Evolutionary conservation across 2,888 invertebrate species (phyloP).

Genomic region (Eucriotettix oculatus): DNA sequence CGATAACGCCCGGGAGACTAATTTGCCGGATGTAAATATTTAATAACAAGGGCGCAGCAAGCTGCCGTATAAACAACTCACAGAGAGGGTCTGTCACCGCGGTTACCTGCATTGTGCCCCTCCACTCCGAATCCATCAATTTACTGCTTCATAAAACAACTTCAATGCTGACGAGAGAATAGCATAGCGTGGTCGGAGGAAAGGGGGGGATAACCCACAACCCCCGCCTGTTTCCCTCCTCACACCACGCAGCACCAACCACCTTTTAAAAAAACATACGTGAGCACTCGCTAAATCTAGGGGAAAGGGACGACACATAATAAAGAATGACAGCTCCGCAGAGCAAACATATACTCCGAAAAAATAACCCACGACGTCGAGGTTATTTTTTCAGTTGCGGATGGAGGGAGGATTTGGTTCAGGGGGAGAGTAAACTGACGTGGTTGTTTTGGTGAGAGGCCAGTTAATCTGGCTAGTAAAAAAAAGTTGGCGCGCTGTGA

Average conservation of each 20-base stretch:
- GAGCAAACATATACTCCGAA: too few relatives aligned
- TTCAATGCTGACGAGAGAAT: not conserved
- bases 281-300: too few relatives aligned
- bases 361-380: too few relatives aligned
- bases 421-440: too few relatives aligned
- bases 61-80: not conserved
- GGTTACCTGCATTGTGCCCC: not conserved
- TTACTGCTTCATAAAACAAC: not conserved
- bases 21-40: not conserved
- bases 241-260: not conserved
- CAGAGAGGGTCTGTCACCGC: not conserved
- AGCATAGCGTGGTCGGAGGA: too few relatives aligned
- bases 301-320: not conserved
- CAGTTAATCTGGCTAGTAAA: too few relatives aligned
- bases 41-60: not conserved
- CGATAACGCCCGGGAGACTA: not conserved
- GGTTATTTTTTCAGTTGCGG: too few relatives aligned
- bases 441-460: too few relatives aligned
- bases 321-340: not conserved
- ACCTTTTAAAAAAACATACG: too few relatives aligned
- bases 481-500: too few relatives aligned
- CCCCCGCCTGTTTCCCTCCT: not conserved
- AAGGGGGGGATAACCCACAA: too few relatives aligned
- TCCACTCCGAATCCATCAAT: not conserved
- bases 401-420: too few relatives aligned